Conservation (phyloP, 2,113 vertebrate genomes). For the Lanius collurio region DNA sequence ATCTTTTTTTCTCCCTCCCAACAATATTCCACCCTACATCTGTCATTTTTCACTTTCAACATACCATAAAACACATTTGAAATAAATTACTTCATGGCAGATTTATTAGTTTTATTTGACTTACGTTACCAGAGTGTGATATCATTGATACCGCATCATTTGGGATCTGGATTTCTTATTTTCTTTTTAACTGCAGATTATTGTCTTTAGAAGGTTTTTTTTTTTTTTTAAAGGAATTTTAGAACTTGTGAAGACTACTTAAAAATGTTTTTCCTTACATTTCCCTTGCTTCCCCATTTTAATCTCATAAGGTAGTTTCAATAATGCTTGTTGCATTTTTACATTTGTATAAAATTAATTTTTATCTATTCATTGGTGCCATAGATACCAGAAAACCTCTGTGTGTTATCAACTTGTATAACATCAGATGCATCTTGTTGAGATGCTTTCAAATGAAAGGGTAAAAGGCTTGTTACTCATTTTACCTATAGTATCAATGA, state of each 20-base stretch:
- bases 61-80: not conserved
- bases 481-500: not conserved
- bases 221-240: not conserved
- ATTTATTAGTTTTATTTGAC: not conserved
- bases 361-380: not conserved
- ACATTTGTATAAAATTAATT: not conserved
- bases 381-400: not conserved
- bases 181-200: not conserved
- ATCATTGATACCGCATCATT: not conserved
- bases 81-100: not conserved
- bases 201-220: not conserved
- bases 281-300: not conserved
- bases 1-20: not conserved
- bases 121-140: not conserved
- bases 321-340: not conserved
- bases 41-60: not conserved
- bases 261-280: not conserved
- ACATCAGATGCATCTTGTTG: not conserved
- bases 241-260: not conserved
- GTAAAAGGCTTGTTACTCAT: not conserved
- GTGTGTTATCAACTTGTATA: not conserved
- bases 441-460: not conserved
- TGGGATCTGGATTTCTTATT: not conserved
- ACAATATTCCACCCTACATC: not conserved
- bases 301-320: not conserved